phyloP scores from a whole-genome alignment of 2,113 vertebrate genomes.

The Ammodytes marinus region DNA sequence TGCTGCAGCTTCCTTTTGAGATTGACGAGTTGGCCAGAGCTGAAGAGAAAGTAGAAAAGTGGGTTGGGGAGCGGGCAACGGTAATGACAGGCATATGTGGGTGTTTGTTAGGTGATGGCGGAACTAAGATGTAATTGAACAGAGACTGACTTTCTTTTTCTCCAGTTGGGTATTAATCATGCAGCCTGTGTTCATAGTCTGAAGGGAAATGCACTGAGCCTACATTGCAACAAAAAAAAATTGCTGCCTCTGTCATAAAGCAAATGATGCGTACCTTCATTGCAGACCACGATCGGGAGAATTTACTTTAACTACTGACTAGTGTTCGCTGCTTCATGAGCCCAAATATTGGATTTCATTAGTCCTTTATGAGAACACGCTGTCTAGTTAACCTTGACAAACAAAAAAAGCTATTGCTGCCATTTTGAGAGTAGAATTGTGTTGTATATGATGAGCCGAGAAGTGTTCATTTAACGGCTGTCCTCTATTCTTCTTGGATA shows the following conservation, averaged over 20 bases:
- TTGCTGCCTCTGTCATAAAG: constrained; percentile 52
- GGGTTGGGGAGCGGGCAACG: constrained; percentile 31
- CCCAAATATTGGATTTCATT: constrained; percentile 58
- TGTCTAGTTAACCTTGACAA: constrained; percentile 59
- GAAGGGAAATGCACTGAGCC: constrained; percentile 30
- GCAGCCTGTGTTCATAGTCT: constrained; percentile 50
- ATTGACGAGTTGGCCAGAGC: constrained; percentile 35
- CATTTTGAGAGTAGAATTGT: constrained; percentile 36
- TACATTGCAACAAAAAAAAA: constrained; percentile 23
- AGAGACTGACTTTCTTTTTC: constrained; percentile 24
- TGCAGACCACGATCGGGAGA: constrained; percentile 34
- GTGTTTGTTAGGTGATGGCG: constrained; percentile 47
- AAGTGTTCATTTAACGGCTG: constrained; percentile 30
- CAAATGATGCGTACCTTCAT: constrained; percentile 54
- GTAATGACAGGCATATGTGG: constrained; percentile 40
- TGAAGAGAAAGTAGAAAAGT: constrained; percentile 20
- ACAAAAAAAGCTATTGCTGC: constrained; percentile 44
- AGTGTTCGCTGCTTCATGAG: constrained; percentile 51
- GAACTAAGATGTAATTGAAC: constrained; percentile 44
- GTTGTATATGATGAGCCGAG: constrained; percentile 16
- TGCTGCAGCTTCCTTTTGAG: constrained; percentile 23
- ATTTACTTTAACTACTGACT: constrained; percentile 39
- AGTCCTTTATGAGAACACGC: constrained; percentile 48
- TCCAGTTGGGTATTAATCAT: constrained; percentile 49
- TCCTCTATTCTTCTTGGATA: constrained; percentile 24